Conservation (phyloP, 2,888 invertebrate species). For the Dolichopus griseipennis region DNA sequence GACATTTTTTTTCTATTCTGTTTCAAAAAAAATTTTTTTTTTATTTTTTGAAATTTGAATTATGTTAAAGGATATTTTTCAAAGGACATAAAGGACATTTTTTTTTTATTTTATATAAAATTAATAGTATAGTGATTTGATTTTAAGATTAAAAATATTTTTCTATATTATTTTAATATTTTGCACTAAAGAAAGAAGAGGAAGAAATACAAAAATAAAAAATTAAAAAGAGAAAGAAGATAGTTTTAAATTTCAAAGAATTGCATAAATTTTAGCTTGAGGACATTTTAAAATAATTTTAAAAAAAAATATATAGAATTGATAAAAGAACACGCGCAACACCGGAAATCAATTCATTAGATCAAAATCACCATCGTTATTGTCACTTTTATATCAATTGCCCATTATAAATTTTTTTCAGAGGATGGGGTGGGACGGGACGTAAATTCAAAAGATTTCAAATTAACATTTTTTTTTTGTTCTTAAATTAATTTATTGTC, state of each 20-base stretch:
- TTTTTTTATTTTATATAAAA: no score
- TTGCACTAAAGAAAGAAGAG: no score
- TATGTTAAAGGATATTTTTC: no score
- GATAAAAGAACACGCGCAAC: conserved; percentile 18
- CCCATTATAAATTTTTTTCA: background rate
- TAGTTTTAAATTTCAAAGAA: background rate
- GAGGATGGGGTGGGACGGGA: background rate
- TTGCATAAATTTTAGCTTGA: background rate
- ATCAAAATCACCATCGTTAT: background rate
- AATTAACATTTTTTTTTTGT: no score
- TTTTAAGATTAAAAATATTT: no score
- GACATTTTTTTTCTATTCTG: background rate
- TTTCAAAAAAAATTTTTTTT: background rate
- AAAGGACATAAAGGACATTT: no score
- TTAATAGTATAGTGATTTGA: no score
- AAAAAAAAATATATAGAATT: background rate
- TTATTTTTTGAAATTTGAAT: no score
- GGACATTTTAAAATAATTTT: background rate
- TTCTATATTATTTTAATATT: no score
- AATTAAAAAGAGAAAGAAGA: background rate
- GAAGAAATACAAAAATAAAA: background rate
- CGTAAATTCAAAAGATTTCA: background rate
- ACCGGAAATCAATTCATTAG: conserved; percentile 20
- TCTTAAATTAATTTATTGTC: background rate
- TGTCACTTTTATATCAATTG: no score